Evolutionary conservation across 1,140 invertebrate genomes (phyloP), one percentile per base, ranked within the genome.

Genomic region (Penaeus indicus): DNA sequence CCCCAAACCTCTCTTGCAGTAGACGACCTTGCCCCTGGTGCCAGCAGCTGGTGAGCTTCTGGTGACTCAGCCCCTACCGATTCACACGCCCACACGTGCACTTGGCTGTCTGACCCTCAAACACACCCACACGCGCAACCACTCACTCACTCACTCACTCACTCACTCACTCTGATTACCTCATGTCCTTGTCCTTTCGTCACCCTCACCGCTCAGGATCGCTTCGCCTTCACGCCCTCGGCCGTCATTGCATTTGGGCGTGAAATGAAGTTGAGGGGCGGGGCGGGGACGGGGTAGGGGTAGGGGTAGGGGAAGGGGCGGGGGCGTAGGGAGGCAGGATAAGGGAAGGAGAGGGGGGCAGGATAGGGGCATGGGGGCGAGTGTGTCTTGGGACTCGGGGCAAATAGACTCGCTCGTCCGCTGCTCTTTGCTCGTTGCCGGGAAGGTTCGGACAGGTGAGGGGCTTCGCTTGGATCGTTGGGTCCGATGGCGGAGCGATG

Each of bases 1-100:
- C 78, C 10, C 77, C 25, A 25, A 22, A 21, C 27, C 42, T 38
- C 77, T 54, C 25, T n/a, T 4, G n/a, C 60, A 42, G 60, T 42
- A 62, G 62, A 83, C 81, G 81, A 83, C 81, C 81, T 83, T 83
- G 81, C 47, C 81, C 27, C 42, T 63, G 19, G 62, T 83, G 81
- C 81, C 81, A 83, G 80, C 54, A 82, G 80, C 60, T 82, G 61
- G 80, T 63, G 80, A 82, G 22, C 54, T 54, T 54, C 22, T 32
- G n/a, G 60, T 82, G 80, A 82, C 22, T 82, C 80, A 82, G 7
- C n/a, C 42, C 62, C 21, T 27, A 32, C 60, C 22, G 32, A 21
- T 62, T 54, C 54, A 54, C 47, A 25, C 80, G 60, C 60, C 61
- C 22, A 82, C 80, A 82, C 80, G 54, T 82, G 80, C 79, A 54